Conservation (phyloP, 2,113 vertebrate genomes). For the Tonatia bakeri region DNA sequence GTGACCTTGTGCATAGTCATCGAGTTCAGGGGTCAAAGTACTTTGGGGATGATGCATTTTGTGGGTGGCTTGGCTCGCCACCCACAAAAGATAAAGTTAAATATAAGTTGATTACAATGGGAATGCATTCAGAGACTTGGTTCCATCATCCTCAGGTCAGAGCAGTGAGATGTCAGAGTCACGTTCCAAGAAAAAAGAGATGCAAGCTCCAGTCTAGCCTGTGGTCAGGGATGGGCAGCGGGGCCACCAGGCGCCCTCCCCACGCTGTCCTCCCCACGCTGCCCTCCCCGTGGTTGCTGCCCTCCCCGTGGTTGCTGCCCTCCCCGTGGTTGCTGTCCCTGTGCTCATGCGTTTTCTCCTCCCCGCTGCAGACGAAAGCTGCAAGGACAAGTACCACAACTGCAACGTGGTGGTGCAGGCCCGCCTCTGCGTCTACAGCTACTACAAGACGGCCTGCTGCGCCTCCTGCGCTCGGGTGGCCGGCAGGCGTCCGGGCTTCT, state of each 20-base stretch:
- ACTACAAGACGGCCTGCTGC: constrained; percentile 94
- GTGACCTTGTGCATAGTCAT: background rate
- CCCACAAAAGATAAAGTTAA: background rate
- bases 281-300: no score
- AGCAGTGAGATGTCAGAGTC: background rate
- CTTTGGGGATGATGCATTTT: background rate
- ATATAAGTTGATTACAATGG: background rate
- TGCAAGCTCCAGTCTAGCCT: no score
- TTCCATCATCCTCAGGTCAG: background rate
- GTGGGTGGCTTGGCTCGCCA: background rate
- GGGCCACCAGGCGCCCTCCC: accelerated
- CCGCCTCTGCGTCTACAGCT: constrained; percentile 95
- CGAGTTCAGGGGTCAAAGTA: background rate
- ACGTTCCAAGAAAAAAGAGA: background rate
- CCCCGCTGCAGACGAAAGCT: constrained; percentile 88
- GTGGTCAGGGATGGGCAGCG: no score
- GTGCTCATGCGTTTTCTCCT: background rate
- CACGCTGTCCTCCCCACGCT: no score
- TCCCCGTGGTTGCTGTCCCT: accelerated
- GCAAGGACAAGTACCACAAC: constrained; percentile 95
- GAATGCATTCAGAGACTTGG: background rate
- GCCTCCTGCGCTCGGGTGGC: constrained; percentile 88
- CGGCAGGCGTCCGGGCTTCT: constrained; percentile 80
- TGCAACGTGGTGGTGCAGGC: constrained; percentile 98
- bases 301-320: no score